phyloP scores from a whole-genome alignment of 2,797 vertebrate genomes.

The Enteromius thamalakanensis region DNA sequence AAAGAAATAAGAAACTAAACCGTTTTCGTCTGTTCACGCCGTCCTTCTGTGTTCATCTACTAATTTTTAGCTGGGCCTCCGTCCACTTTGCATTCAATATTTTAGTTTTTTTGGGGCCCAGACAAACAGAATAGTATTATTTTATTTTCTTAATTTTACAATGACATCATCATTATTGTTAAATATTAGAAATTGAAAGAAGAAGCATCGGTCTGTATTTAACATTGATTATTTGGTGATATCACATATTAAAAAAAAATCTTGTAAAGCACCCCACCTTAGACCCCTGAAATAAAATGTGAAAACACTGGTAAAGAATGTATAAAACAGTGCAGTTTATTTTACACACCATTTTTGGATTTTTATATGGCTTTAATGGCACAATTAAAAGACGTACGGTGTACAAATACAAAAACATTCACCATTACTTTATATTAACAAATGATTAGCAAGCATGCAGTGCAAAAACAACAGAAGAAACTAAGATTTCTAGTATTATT shows the following conservation, averaged over 20 bases:
- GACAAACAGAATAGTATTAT: background rate
- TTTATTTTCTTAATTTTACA: background rate
- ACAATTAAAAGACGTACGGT: background rate
- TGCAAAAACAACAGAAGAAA: background rate
- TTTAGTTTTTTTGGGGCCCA: background rate
- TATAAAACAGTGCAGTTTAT: slow-evolving; percentile 7
- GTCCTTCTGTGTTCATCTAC: background rate
- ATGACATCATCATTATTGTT: background rate
- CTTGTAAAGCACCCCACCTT: background rate
- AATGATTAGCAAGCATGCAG: no score
- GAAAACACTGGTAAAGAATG: background rate
- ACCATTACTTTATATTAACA: background rate
- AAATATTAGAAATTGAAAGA: background rate
- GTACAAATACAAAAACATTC: background rate
- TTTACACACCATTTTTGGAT: background rate
- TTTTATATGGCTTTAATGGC: background rate
- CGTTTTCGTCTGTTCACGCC: background rate
- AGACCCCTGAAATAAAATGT: background rate
- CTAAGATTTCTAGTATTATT: background rate
- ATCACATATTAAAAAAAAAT: background rate
- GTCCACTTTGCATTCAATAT: background rate
- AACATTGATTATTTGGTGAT: background rate
- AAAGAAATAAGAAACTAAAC: background rate
- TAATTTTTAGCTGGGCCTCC: background rate
- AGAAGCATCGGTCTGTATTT: background rate